Conservation (phyloP, 1,140 invertebrate genomes). For the Paramacrobiotus metropolitanus region DNA sequence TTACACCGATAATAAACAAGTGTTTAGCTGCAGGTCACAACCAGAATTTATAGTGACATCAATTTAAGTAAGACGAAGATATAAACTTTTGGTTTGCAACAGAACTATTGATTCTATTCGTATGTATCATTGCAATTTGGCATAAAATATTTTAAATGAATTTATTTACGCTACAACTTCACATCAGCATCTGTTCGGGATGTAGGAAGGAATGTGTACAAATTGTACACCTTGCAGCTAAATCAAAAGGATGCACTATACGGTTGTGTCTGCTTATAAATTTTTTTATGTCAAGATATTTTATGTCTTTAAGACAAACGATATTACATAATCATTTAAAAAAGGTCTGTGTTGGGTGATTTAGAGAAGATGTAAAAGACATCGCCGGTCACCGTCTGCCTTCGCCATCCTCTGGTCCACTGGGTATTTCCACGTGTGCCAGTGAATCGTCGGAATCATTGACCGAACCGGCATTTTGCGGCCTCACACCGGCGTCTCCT, state of each 20-base stretch:
- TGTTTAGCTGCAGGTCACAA: neutral
- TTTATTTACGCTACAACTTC: neutral
- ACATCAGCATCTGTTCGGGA: neutral
- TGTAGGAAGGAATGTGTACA: neutral
- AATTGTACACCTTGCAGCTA: neutral
- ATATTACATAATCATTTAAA: neutral
- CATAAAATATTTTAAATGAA: neutral
- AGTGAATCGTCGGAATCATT: neutral
- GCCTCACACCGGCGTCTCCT: neutral
- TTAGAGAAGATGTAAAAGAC: no score
- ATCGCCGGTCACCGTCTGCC: neutral
- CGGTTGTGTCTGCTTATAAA: no score
- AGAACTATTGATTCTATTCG: neutral
- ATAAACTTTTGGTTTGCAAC: neutral
- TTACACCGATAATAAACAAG: no score
- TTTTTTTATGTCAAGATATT: neutral
- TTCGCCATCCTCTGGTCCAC: neutral
- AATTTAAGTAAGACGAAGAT: neutral
- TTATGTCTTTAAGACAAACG: neutral
- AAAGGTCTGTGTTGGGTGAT: no score
- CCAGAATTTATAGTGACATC: neutral
- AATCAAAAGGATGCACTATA: no score
- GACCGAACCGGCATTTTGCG: neutral
- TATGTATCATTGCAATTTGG: neutral
- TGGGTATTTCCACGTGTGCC: neutral